Evolutionary conservation across 1,140 invertebrate genomes (phyloP).

Genomic region (Drosophila equinoxialis): DNA sequence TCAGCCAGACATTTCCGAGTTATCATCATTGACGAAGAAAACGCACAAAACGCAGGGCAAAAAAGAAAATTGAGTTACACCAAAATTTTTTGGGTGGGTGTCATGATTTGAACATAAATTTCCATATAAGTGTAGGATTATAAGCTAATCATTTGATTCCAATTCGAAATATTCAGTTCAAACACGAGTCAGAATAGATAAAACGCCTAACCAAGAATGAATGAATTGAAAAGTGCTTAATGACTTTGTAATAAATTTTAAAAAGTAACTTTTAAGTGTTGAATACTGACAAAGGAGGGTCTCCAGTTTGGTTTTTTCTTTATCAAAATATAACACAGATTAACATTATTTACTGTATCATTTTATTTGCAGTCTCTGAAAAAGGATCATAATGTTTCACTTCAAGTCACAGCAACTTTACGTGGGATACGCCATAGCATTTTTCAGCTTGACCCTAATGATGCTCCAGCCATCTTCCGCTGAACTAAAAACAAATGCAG

Average conservation of each 20-base stretch:
- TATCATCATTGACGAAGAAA: conserved; percentile 44
- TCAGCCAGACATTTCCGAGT: conserved; percentile 43
- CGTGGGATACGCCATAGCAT: neutral
- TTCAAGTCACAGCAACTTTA: neutral
- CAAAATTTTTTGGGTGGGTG: conserved; percentile 11
- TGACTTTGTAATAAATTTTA: too few species aligned
- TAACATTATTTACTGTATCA: neutral
- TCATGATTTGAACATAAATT: conserved; percentile 12
- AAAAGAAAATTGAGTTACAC: conserved; percentile 45
- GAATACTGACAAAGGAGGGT: too few species aligned
- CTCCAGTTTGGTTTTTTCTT: too few species aligned
- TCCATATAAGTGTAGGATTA: neutral
- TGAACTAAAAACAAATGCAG: conserved; percentile 2
- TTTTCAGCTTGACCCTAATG: neutral
- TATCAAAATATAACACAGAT: too few species aligned
- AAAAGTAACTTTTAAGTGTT: too few species aligned
- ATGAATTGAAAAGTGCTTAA: too few species aligned
- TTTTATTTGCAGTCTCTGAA: neutral
- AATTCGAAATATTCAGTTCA: neutral
- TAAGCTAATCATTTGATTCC: neutral
- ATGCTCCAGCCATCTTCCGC: conserved; percentile 1
- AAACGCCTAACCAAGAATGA: too few species aligned
- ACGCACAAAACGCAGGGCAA: conserved; percentile 8
- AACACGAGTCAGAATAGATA: too few species aligned
- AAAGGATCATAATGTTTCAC: neutral